Conservation (phyloP, 2,113 vertebrate genomes). For the Nymphicus hollandicus region DNA sequence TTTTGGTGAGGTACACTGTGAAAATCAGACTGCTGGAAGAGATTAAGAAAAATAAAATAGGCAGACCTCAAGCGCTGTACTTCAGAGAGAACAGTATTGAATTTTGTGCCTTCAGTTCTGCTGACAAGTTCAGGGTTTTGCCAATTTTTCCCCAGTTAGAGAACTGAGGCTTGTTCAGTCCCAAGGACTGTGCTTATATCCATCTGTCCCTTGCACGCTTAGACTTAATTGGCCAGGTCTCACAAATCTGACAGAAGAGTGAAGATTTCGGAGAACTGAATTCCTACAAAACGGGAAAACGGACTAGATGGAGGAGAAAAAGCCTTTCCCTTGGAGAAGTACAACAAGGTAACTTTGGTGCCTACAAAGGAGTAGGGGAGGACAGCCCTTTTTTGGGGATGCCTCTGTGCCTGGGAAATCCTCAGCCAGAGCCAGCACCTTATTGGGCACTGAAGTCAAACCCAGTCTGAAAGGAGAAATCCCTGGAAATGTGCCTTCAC, state of each 20-base stretch:
- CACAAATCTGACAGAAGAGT: background rate
- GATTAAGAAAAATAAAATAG: background rate
- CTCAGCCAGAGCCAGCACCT: background rate
- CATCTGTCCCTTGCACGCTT: background rate
- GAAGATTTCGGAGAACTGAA: background rate
- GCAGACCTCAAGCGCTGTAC: background rate
- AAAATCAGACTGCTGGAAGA: background rate
- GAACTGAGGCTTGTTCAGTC: background rate
- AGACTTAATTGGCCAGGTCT: background rate
- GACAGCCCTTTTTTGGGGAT: background rate
- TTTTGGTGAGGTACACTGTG: background rate
- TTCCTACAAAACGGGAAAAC: background rate
- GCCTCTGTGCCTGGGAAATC: rapidly evolving
- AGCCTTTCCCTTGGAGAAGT: background rate
- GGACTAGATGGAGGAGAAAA: background rate
- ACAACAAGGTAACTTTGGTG: background rate
- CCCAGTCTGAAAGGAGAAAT: background rate
- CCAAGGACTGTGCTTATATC: rapidly evolving
- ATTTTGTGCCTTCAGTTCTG: background rate
- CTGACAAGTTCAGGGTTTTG: background rate
- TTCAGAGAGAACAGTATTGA: background rate
- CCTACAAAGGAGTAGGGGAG: background rate
- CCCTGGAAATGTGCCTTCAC: background rate
- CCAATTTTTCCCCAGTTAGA: background rate
- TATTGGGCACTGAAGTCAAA: background rate